Evolutionary conservation across 2,113 vertebrate genomes (phyloP), one percentile per base, ranked within the genome.

Genomic region (Calcarius ornatus): DNA sequence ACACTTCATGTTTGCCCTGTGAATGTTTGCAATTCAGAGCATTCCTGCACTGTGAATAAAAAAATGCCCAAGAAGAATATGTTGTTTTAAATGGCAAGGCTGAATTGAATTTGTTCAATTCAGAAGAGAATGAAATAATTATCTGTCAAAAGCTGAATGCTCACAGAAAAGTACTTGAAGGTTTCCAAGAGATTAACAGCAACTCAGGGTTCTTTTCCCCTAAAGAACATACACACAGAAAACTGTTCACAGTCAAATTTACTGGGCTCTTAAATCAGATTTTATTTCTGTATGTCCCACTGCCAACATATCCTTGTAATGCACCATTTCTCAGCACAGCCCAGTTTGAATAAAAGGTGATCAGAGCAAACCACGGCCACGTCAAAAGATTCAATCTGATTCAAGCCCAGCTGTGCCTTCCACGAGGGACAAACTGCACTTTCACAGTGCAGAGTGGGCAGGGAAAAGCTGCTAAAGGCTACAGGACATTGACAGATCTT

Each of bases 121-220:
- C 73, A 79, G 70, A 91, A 75, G 80, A 75, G 72, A 96, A 93
- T 86, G 66, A 86, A 95, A 86, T 88, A 88, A 93, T 97, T 83
- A 95, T 77, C 68, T 80, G 79, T 45, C 92, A 94, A 37, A 93
- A 81, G 25, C 72, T 68, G 56, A 45, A 11, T 8, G 37, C 47
- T 92, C 35, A 56, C 22, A 82, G 54, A 65, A 86, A 66, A 96
- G 73, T 7, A 71, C 72, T 93, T 80, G 56, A 91, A 53, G 60
- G 71, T 63, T 94, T 90, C 76, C 68, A 87, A 86, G 90, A 86
- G 80, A 96, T 94, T 84, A 93, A 76, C 47, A 78, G 79, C 7
- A 0, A 84, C 69, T 81, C 65, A 45, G 56, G 64, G 71, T 45
- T 68, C 72, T 93, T 90, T 50, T 76, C 88, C 45, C 56, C 37